These are phyloP conservation scores for Heterochromis multidens DNA, from an alignment of 2,113 vertebrate species.

Conservation along the genomic window DNA sequence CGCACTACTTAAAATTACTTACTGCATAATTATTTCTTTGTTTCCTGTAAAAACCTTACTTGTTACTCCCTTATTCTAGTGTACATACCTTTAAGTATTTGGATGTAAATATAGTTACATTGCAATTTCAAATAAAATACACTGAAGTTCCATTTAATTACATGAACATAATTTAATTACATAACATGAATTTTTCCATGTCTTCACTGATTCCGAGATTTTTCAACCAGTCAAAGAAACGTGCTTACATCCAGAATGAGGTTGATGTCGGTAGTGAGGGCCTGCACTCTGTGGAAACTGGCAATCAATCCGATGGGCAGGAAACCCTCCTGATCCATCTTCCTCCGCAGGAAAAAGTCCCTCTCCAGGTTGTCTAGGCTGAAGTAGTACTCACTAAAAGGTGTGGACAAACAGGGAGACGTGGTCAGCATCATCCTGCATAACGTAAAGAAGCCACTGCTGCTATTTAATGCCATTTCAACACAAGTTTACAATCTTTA, in stretches of 20 bases:
- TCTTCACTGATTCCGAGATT: background rate
- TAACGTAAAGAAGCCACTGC: background rate
- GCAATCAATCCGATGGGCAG: slow-evolving; percentile 90
- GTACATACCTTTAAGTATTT: no score
- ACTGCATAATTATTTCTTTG: no score
- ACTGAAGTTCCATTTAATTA: no score
- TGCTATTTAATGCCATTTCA: background rate
- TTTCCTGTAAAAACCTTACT: no score
- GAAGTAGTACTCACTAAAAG: slow-evolving; percentile 94
- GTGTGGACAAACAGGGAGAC: background rate
- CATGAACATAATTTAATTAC: no score
- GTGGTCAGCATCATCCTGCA: background rate
- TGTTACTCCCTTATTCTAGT: no score
- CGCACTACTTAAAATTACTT: no score
- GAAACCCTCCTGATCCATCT: slow-evolving; percentile 94
- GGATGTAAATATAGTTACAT: no score
- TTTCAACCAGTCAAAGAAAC: background rate
- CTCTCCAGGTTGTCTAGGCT: slow-evolving; percentile 95
- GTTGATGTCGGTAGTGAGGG: slow-evolving; percentile 90
- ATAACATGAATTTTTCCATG: background rate
- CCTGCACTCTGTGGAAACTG: slow-evolving; percentile 96
- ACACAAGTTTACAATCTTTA: background rate
- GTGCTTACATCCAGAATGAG: slow-evolving; percentile 85
- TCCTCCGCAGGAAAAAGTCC: slow-evolving; percentile 94
- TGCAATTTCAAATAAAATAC: no score